Base-by-base conservation (phyloP, 2,888 invertebrate genomes). In the Dryomyza anilis region DNA sequence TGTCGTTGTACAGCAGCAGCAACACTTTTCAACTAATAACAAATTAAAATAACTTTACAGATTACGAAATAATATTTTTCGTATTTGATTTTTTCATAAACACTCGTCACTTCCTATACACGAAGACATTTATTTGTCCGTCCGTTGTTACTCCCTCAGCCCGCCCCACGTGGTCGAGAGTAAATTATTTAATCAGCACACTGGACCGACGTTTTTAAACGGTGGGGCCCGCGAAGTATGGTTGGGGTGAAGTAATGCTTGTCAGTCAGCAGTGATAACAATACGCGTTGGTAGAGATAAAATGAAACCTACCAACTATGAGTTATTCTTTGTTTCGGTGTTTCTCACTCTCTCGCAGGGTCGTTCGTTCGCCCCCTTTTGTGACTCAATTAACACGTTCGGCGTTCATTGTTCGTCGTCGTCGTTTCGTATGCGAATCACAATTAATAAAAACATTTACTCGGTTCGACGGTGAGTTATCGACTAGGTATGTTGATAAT, bases 281-380 rank as follows among this genome's bases (percentile, higher is more conserved):
- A 55, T 55, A 33, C 33, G 21, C 19, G 16, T 25, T n/a, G 14
- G 27, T 2, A 10, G 14, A 25, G 14, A 50, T 12, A 50, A 14
- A 8, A 25, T 25, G 23, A 50, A 14, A 2, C 14, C 2, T 27
- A 52, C 16, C 29, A 52, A 27, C 14, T 29, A 16, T 29, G 57
- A n/a, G n/a, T n/a, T n/a, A n/a, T n/a, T n/a, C n/a, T n/a, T n/a
- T n/a, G n/a, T n/a, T n/a, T n/a, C n/a, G n/a, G n/a, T n/a, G n/a
- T n/a, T n/a, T n/a, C n/a, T n/a, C 52, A 19, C 27, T 48, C 46
- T 39, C 58, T 39, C 50, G 50, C 60, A 63, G 63, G 66, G 66
- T 60, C 63, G 66, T 63, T 66, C 63, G 56, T 63, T 63, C 50
- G 33, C 56, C n/a, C n/a, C 63, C 33, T 46, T 57, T 55, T 33